phyloP scores from a whole-genome alignment of 1,140 invertebrate species.

The Dendrolimus kikuchii region DNA sequence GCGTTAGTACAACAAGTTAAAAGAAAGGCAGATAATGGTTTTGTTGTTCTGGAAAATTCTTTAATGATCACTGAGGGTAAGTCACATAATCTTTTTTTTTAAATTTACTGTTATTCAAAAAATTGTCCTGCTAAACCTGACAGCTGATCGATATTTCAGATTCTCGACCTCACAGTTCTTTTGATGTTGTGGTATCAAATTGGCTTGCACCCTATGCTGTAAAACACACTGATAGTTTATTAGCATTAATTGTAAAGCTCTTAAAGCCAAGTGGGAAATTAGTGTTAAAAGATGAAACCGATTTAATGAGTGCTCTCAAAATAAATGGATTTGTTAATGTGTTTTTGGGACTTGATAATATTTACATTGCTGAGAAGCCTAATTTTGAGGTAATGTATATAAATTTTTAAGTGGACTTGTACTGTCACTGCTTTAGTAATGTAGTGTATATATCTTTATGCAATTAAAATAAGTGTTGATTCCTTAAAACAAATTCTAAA shows the following conservation, averaged over 20 bases:
- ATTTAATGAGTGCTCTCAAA: constrained; percentile 72
- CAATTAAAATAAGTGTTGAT: not conserved
- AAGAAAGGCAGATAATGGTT: constrained; percentile 27
- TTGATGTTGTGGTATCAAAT: constrained; percentile 75
- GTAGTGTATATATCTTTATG: not conserved
- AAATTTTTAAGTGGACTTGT: constrained; percentile 43
- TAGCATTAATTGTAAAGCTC: constrained; percentile 72
- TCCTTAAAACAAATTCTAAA: too few species aligned
- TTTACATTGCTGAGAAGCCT: constrained; percentile 75
- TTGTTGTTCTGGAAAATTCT: constrained; percentile 63
- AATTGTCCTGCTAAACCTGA: not conserved
- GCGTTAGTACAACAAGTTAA: constrained; percentile 54
- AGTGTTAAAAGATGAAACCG: constrained; percentile 53
- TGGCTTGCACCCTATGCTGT: constrained; percentile 55
- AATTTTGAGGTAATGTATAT: constrained; percentile 75
- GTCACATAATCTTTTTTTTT: constrained; percentile 9
- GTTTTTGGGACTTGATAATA: constrained; percentile 42
- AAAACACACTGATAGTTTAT: constrained; percentile 61
- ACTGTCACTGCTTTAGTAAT: too few species aligned
- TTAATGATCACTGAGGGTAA: constrained; percentile 55
- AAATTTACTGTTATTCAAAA: too few species aligned
- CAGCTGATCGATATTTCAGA: constrained; percentile 42
- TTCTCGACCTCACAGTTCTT: constrained; percentile 69
- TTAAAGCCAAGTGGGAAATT: constrained; percentile 75
- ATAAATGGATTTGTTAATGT: constrained; percentile 77